Evolutionary conservation across 2,888 invertebrate species (phyloP).

Genomic region (Pammene fasciana): DNA sequence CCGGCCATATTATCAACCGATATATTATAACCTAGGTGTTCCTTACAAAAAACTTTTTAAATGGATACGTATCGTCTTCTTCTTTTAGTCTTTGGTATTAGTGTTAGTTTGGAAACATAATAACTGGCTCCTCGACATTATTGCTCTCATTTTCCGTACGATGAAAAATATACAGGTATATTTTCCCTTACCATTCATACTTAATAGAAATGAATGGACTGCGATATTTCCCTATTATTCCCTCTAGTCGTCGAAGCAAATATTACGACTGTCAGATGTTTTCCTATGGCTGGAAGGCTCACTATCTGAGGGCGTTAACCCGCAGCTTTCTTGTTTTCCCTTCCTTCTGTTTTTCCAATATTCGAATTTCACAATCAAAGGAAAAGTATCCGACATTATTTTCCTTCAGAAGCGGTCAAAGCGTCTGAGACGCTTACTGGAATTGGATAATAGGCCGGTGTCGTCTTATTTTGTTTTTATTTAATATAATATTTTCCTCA

Average conservation of each 20-base stretch:
- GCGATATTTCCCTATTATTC: conserved; percentile 25
- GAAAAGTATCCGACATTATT: conserved; percentile 50
- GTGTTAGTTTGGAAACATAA: too few relatives aligned
- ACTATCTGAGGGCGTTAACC: conserved; percentile 32
- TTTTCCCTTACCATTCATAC: background rate
- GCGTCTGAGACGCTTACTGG: conserved; percentile 44
- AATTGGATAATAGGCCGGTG: conserved; percentile 53
- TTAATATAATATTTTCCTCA: conserved; percentile 18
- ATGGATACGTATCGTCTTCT: too few relatives aligned
- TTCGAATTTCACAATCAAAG: conserved; percentile 47
- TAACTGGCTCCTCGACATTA: background rate
- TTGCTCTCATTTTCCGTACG: background rate
- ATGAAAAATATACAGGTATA: background rate
- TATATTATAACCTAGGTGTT: background rate
- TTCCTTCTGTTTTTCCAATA: conserved; percentile 38
- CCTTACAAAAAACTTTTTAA: background rate
- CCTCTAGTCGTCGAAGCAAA: conserved; percentile 14
- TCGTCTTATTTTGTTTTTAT: conserved; percentile 34
- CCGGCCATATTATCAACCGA: background rate
- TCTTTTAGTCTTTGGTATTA: too few relatives aligned
- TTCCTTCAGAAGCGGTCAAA: conserved; percentile 52
- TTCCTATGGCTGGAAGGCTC: conserved; percentile 31
- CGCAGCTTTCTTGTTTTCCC: conserved; percentile 26
- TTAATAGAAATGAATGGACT: conserved; percentile 29
- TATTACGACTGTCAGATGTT: conserved; percentile 18